Conservation (phyloP, 2,797 vertebrate species). For the Anas acuta region DNA sequence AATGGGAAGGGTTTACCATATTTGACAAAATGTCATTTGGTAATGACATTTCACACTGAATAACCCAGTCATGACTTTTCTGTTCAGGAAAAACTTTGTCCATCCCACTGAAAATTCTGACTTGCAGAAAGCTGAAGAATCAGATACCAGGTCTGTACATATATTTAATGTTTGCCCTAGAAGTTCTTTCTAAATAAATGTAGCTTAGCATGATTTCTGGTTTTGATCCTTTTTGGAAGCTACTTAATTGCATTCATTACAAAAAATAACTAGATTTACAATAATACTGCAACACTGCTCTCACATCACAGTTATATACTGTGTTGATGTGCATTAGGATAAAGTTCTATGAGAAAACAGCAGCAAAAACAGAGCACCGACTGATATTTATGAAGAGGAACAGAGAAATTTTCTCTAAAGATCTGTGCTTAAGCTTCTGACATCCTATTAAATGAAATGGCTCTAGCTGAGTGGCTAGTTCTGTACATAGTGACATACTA, state of each 20-base stretch:
- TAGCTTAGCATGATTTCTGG: not conserved
- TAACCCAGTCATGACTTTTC: not conserved
- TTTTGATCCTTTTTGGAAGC: not conserved
- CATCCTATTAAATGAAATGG: not conserved
- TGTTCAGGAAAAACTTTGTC: not conserved
- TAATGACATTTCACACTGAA: not conserved
- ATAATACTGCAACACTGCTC: not conserved
- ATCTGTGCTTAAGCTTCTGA: not conserved
- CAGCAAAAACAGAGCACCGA: not conserved
- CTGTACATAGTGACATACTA: not conserved
- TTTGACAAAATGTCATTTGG: too few species aligned
- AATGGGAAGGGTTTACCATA: accelerated
- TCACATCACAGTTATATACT: not conserved
- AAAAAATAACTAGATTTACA: constrained; percentile 20
- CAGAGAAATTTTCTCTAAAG: not conserved
- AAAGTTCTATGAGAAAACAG: not conserved
- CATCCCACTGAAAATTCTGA: not conserved
- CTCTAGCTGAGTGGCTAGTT: not conserved
- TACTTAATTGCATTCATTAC: not conserved
- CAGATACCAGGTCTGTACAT: not conserved
- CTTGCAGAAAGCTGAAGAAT: not conserved
- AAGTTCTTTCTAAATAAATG: not conserved
- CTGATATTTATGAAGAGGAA: not conserved
- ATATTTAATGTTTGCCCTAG: not conserved
- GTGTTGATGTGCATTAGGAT: not conserved